phyloP scores from a whole-genome alignment of 2,797 vertebrate genomes.

The Diglossa cyanea region DNA sequence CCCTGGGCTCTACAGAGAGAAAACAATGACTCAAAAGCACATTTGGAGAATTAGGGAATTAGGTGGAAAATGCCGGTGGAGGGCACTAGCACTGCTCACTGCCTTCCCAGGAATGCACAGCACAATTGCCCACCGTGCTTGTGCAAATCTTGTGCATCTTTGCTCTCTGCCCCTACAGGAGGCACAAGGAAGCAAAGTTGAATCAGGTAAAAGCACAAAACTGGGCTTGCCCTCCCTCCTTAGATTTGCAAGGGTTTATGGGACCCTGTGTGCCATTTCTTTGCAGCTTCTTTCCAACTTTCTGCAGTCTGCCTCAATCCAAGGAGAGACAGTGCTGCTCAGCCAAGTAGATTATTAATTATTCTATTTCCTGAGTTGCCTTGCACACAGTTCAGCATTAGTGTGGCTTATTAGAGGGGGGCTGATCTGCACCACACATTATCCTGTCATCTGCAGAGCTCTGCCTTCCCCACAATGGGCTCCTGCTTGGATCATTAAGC shows the following conservation, averaged over 20 bases:
- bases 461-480: neutral
- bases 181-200: neutral
- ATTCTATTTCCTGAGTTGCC: neutral
- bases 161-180: neutral
- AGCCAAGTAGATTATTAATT: neutral
- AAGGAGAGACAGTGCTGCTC: neutral
- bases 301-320: neutral
- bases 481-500: slow-evolving; percentile 21
- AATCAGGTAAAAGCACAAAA: neutral
- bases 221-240: neutral
- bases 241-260: rapidly evolving
- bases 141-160: neutral
- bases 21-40: neutral
- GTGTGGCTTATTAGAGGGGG: neutral
- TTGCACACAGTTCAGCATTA: neutral
- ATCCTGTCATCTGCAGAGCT: neutral
- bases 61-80: neutral
- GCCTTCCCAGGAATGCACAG: neutral
- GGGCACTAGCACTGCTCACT: neutral
- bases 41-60: neutral
- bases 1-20: neutral
- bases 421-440: rapidly evolving
- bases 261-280: neutral
- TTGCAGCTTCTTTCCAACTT: neutral
- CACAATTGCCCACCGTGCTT: neutral